A percentile compares a stretch with the other conserved stretches of the same genome.
These are phyloP conservation scores for Zaprionus obscuricornis DNA, from an alignment of 2,888 invertebrate species.

Conservation along the genomic window DNA sequence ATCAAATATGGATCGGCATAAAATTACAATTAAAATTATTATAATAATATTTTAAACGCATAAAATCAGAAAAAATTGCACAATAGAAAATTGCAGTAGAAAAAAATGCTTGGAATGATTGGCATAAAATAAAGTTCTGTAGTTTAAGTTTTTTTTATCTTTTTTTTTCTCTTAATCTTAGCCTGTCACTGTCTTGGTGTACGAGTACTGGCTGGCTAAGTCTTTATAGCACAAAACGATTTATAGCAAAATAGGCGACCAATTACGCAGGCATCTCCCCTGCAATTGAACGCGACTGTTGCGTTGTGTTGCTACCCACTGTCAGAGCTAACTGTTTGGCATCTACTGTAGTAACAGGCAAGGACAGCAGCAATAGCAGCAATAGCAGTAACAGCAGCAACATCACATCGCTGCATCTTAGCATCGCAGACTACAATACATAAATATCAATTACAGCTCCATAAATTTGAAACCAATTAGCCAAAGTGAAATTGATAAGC, in stretches of 20 bases:
- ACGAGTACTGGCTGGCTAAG: neutral
- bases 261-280: conserved; percentile 72
- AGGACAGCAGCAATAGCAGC: conserved; percentile 27
- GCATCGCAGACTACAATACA: conserved; percentile 67
- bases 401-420: too few relatives aligned
- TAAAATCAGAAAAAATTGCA: too few relatives aligned
- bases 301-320: conserved; percentile 19
- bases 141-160: neutral
- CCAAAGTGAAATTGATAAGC: conserved; percentile 81
- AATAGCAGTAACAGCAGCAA: conserved; percentile 11
- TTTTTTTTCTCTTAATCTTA: neutral
- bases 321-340: conserved; percentile 56
- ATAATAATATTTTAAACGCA: too few relatives aligned
- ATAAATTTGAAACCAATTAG: conserved; percentile 83
- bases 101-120: too few relatives aligned
- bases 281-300: conserved; percentile 8
- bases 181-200: conserved; percentile 14
- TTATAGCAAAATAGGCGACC: conserved; percentile 72
- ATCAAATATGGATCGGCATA: too few relatives aligned
- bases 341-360: conserved; percentile 37
- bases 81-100: too few relatives aligned
- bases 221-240: conserved; percentile 51
- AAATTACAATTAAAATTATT: too few relatives aligned
- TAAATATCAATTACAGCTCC: conserved; percentile 82
- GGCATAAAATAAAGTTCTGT: too few relatives aligned